Base-by-base conservation (phyloP, 2,113 vertebrate genomes). In the Cathartes aura region DNA sequence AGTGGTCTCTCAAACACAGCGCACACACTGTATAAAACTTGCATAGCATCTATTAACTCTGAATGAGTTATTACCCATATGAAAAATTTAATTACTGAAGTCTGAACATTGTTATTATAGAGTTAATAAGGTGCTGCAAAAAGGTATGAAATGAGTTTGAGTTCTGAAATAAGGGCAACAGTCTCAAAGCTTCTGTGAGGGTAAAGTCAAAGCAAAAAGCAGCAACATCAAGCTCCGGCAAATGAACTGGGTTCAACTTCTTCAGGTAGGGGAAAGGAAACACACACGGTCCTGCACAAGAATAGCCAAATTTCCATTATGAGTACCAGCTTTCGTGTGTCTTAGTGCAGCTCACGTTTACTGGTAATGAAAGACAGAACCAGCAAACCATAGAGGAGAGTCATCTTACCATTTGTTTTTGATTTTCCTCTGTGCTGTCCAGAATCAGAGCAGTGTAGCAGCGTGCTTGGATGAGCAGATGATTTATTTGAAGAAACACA, bases 361-460 rank as follows among this genome's bases (percentile, higher is more conserved):
- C 43, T 19, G 22, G 36, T 45, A 75, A 62, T 9, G 14, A 67
- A 63, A 82, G 36, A 48, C 29, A 76, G 66, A 93, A 75, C 9
- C 29, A 84, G 58, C 9, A 92, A 87, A 22, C 24, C 43, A 85
- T 0, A n/a, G 34, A 47, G 36, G 3, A 89, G n/a, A 79, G 50
- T 18, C 29, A 71, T 38, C 97, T 98, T 96, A 98, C 98, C 98
- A 5, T 96, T 94, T 36, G 96, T 10, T 98, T 98, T 99, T 87
- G 98, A 97, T 97, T 98, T 98, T 81, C 99, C 98, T 98, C 98
- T 98, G 95, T 96, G 96, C 75, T 98, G 98, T 98, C 98, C 98
- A 11, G 98, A 97, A 94, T 99, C 99, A 96, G 98, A 56, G 95
- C 95, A 95, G 96, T 98, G 98, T 43, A 98, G 96, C 92, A 97